A percentile compares a stretch with the other conserved stretches of the same genome.
Conservation (phyloP, 2,113 vertebrate genomes). For the Stigmatopora argus region DNA sequence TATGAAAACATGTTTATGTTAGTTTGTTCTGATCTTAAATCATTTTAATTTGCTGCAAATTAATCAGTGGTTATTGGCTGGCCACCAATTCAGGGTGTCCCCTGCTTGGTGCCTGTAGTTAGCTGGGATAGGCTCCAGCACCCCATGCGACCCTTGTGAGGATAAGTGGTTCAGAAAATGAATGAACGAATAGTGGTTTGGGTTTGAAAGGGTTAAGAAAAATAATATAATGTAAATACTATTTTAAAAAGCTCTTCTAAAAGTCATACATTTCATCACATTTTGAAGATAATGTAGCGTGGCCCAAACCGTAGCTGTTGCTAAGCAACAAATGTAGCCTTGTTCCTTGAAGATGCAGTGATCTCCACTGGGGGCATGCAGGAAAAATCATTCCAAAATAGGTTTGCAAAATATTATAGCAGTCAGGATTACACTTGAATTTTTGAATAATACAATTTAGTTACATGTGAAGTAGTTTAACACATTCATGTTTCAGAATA, state of each 20-base stretch:
- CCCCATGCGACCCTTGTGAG: too few species aligned
- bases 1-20: too few species aligned
- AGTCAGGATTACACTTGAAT: constrained; percentile 9
- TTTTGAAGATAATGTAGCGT: constrained; percentile 40
- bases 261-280: constrained; percentile 25
- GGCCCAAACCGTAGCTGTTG: constrained; percentile 53
- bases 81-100: too few species aligned
- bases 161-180: too few species aligned
- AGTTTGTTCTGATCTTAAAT: too few species aligned
- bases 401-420: constrained; percentile 12
- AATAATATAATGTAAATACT: too few species aligned
- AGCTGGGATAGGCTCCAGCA: too few species aligned
- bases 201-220: too few species aligned
- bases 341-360: constrained; percentile 51
- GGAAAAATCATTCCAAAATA: constrained; percentile 34
- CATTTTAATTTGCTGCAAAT: too few species aligned
- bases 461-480: not conserved
- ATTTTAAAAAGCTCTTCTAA: not conserved
- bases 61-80: too few species aligned
- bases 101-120: too few species aligned
- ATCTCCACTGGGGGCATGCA: constrained; percentile 48
- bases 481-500: not conserved
- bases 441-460: not conserved
- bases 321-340: constrained; percentile 61
- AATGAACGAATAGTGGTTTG: too few species aligned